phyloP scores from a whole-genome alignment of 2,797 vertebrate species.

The Alca torda region DNA sequence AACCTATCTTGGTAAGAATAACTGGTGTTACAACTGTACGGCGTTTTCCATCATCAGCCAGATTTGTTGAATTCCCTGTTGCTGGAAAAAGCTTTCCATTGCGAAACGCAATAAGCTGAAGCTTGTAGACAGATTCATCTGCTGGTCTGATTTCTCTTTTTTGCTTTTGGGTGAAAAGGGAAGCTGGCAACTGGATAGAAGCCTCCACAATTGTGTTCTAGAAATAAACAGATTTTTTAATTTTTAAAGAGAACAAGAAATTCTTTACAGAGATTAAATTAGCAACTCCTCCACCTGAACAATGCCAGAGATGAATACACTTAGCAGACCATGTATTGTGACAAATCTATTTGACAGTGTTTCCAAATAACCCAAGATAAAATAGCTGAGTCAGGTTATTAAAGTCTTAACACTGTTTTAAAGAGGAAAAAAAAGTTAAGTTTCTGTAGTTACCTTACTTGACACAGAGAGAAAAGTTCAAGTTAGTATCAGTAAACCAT shows the following conservation, averaged over 20 bases:
- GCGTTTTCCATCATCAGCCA: slow-evolving; percentile 87
- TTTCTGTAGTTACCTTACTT: neutral
- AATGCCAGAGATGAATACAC: neutral
- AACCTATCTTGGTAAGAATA: slow-evolving; percentile 92
- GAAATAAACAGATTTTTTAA: slow-evolving; percentile 2
- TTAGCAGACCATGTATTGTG: neutral
- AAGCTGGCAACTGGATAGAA: slow-evolving; percentile 91
- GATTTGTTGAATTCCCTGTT: slow-evolving; percentile 88
- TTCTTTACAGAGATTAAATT: neutral
- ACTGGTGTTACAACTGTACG: slow-evolving; percentile 92
- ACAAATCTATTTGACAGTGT: neutral
- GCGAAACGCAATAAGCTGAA: slow-evolving; percentile 93
- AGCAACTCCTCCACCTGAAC: neutral
- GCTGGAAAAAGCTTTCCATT: slow-evolving; percentile 97
- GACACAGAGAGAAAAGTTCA: neutral
- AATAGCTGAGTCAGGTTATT: neutral
- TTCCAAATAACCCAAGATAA: neutral
- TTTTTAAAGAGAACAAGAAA: neutral
- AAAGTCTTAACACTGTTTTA: neutral
- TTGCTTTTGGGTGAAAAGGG: slow-evolving; percentile 85
- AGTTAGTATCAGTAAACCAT: neutral
- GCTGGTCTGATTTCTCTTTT: slow-evolving; percentile 75
- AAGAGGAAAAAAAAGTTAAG: neutral
- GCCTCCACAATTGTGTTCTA: slow-evolving; percentile 93
- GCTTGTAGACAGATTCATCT: slow-evolving; percentile 87